Percentiles rank a stretch among this genome's conserved stretches.
phyloP scores from a whole-genome alignment of 2,888 invertebrate genomes.

The Parelbella ahira region DNA sequence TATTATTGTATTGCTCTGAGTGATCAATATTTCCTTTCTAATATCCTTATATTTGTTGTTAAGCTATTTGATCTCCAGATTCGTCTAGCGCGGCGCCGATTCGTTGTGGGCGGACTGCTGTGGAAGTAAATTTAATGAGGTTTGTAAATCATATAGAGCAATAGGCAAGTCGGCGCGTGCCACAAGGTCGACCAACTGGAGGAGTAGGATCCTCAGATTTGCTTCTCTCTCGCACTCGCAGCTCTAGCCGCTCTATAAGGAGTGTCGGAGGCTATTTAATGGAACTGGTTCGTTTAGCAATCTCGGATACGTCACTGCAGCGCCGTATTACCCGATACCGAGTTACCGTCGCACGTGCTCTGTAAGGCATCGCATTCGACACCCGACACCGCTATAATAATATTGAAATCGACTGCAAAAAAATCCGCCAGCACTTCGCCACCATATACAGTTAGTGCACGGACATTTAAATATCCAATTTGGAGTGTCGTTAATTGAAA shows the following conservation, averaged over 20 bases:
- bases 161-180: constrained; percentile 66
- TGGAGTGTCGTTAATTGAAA: constrained; percentile 35
- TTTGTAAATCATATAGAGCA: constrained; percentile 62
- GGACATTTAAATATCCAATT: constrained; percentile 56
- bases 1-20: constrained; percentile 17
- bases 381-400: constrained; percentile 62
- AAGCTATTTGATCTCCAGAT: too few relatives aligned
- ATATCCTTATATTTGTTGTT: constrained; percentile 19
- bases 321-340: constrained; percentile 46
- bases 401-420: constrained; percentile 57
- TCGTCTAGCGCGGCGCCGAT: constrained; percentile 30
- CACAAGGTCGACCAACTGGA: constrained; percentile 71
- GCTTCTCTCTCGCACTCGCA: constrained; percentile 52
- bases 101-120: constrained; percentile 40
- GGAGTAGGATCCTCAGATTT: constrained; percentile 51
- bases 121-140: constrained; percentile 52
- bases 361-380: constrained; percentile 48
- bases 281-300: constrained; percentile 48
- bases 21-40: constrained; percentile 11
- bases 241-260: constrained; percentile 46
- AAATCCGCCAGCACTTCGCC: constrained; percentile 40
- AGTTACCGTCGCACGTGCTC: constrained; percentile 53
- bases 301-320: constrained; percentile 54
- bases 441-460: constrained; percentile 44
- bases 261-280: constrained; percentile 50